Conservation (phyloP, 2,113 vertebrate species). For the Halichoerus grypus region DNA sequence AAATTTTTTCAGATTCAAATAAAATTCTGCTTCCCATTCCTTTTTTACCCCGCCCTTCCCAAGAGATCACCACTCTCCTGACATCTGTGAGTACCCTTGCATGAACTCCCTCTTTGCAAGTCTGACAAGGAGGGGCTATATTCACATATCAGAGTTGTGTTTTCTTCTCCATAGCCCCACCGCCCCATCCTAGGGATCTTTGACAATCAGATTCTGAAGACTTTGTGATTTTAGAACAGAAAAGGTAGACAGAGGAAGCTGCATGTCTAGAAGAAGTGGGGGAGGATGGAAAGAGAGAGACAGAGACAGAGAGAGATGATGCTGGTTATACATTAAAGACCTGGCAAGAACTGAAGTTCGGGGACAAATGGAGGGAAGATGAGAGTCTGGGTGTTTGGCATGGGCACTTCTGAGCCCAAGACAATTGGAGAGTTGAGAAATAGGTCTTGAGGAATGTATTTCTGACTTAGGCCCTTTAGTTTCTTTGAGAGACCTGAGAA, state of each 20-base stretch:
- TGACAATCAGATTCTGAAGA: background rate
- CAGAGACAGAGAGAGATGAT: too few species aligned
- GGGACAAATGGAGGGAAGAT: background rate
- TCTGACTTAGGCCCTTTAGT: background rate
- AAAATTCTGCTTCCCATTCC: background rate
- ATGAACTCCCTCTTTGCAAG: background rate
- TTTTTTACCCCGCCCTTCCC: background rate
- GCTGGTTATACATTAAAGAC: background rate
- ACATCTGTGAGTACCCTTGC: background rate
- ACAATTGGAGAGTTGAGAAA: background rate
- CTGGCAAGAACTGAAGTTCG: background rate
- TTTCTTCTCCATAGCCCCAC: background rate
- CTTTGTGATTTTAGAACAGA: background rate
- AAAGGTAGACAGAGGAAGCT: background rate
- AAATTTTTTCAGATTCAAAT: background rate
- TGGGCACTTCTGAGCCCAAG: background rate
- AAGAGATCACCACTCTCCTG: background rate
- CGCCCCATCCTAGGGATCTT: background rate
- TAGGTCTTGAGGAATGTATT: background rate
- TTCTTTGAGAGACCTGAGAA: background rate
- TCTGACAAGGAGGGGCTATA: background rate
- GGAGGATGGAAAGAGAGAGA: background rate
- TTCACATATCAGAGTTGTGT: background rate
- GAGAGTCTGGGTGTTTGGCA: background rate
- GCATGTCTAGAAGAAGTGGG: background rate